Conservation (phyloP, 2,113 vertebrate species). For the Amblyopsis rosae region DNA sequence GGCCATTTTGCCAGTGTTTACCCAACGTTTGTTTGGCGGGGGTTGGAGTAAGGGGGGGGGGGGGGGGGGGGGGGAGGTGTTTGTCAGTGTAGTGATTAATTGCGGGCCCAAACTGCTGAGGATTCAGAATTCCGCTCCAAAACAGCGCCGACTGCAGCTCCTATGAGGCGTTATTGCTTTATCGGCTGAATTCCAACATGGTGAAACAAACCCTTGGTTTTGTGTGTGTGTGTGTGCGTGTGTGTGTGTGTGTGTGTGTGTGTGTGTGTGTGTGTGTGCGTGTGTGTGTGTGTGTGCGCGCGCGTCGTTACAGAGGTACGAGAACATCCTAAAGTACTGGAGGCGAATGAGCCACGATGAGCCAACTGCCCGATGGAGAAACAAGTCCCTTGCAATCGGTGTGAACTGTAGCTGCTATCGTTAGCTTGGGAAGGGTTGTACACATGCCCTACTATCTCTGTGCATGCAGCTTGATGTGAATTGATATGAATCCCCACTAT, state of each 20-base stretch:
- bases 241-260: no score
- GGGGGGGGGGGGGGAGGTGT: conserved; percentile 37
- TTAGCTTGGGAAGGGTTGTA: conserved; percentile 19
- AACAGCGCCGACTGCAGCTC: conserved; percentile 63
- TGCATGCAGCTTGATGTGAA: conserved; percentile 37
- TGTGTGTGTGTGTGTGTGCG: no score
- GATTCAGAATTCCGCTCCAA: conserved; percentile 66
- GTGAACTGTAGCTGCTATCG: conserved; percentile 28
- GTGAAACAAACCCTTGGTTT: conserved; percentile 10
- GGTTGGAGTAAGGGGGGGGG: neutral
- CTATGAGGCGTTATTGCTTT: conserved; percentile 73
- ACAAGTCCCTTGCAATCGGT: conserved; percentile 12
- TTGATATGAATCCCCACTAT: conserved; percentile 49
- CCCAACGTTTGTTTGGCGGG: conserved; percentile 32
- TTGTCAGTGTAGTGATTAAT: conserved; percentile 73
- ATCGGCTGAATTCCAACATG: conserved; percentile 73
- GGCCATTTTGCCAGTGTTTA: conserved; percentile 58
- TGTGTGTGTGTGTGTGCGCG: no score
- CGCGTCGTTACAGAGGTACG: conserved; percentile 35
- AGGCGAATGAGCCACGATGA: conserved; percentile 28
- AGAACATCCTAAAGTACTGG: conserved; percentile 38
- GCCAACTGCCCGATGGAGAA: conserved; percentile 35
- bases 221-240: no score
- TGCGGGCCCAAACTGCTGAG: conserved; percentile 71
- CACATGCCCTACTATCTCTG: conserved; percentile 42